phyloP scores from a whole-genome alignment of 2,113 vertebrate genomes.

The Gadus chalcogrammus region DNA sequence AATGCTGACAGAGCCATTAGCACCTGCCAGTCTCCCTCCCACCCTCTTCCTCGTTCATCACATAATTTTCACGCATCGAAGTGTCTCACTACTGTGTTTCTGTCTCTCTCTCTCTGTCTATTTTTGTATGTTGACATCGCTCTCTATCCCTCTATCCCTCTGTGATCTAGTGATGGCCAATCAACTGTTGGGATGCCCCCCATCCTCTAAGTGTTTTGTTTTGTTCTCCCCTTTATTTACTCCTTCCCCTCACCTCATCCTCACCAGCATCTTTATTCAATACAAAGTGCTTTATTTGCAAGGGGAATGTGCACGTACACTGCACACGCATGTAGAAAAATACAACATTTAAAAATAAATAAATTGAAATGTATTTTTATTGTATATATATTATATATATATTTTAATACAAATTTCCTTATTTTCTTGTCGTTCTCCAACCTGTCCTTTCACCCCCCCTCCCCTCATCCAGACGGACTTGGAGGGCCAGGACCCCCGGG shows the following conservation, averaged over 20 bases:
- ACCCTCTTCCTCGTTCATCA: not conserved
- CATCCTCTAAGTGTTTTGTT: too few relatives aligned
- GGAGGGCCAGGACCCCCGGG: constrained; percentile 88
- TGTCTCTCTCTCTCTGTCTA: not conserved
- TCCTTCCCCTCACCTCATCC: not conserved
- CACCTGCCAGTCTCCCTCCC: constrained; percentile 19
- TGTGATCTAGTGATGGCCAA: not conserved
- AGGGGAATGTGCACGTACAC: too few relatives aligned
- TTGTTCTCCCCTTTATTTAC: not conserved
- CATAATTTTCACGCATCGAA: too few relatives aligned
- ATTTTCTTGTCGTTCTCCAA: too few relatives aligned
- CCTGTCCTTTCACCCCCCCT: not conserved
- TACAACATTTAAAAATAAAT: too few relatives aligned
- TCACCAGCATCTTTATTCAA: too few relatives aligned
- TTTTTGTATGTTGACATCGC: not conserved
- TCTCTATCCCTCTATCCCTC: not conserved
- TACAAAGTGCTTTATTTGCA: too few relatives aligned
- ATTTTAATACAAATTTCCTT: too few relatives aligned
- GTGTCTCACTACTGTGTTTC: not conserved
- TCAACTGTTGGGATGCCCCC: not conserved
- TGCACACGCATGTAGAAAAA: too few relatives aligned
- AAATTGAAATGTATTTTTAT: too few relatives aligned
- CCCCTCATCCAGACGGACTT: constrained; percentile 76
- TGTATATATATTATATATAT: too few relatives aligned
- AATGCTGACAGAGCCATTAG: constrained; percentile 38